A percentile compares a stretch with the other conserved stretches of the same genome.
Evolutionary conservation across 2,888 invertebrate species (phyloP).

Genomic region (Phengaris arion): DNA sequence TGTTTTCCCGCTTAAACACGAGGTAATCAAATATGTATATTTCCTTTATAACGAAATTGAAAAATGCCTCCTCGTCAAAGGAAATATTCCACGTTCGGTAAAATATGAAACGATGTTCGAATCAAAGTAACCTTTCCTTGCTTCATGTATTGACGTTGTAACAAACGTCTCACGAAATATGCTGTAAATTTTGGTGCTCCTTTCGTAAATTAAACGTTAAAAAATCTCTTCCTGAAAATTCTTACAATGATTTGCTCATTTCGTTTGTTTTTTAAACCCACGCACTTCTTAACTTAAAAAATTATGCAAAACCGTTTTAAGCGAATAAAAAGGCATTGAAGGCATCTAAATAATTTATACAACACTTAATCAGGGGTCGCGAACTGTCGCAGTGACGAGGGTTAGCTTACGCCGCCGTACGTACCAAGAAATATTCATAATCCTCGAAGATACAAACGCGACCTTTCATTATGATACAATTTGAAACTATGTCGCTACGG

Average conservation of each 20-base stretch:
- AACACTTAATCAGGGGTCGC: conserved; percentile 30
- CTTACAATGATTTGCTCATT: too few relatives aligned
- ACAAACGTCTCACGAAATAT: not conserved
- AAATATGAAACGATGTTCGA: conserved; percentile 12
- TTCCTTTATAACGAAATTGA: conserved; percentile 12
- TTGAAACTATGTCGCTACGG: conserved; percentile 13
- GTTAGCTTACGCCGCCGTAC: conserved; percentile 28
- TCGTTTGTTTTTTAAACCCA: too few relatives aligned
- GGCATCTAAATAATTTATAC: conserved; percentile 30
- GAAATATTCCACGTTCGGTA: conserved; percentile 19
- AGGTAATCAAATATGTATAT: conserved; percentile 19
- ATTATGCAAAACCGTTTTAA: not conserved
- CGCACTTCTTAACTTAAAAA: too few relatives aligned
- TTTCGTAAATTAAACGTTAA: not conserved
- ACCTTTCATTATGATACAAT: not conserved
- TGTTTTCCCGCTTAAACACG: conserved; percentile 14
- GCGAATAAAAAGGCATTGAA: conserved; percentile 27
- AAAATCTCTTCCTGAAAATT: not conserved
- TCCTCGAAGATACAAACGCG: conserved; percentile 24
- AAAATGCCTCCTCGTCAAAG: conserved; percentile 8
- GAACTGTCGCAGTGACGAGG: conserved; percentile 28
- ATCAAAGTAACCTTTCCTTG: conserved; percentile 2
- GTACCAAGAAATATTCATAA: conserved; percentile 29
- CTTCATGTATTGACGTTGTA: conserved; percentile 4
- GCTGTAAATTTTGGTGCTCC: not conserved